phyloP scores from a whole-genome alignment of 2,797 vertebrate genomes.

The Myoxocephalus aenaeus region DNA sequence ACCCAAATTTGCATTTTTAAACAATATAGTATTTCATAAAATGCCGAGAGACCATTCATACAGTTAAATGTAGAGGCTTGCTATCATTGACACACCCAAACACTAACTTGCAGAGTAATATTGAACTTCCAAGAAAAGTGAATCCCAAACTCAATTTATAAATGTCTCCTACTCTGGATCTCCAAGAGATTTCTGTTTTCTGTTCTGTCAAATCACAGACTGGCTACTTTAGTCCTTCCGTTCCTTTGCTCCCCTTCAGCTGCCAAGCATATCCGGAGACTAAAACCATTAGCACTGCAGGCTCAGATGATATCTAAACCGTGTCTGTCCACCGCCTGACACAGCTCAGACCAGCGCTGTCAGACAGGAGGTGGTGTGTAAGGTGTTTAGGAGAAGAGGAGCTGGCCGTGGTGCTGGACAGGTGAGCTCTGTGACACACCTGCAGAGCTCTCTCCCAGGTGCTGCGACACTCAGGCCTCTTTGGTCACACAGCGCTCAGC shows the following conservation, averaged over 20 bases:
- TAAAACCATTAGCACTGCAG: conserved; percentile 7
- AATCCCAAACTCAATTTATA: conserved; percentile 18
- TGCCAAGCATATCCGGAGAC: conserved; percentile 25
- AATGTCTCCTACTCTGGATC: conserved; percentile 15
- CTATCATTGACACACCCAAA: no score
- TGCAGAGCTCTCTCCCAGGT: background rate
- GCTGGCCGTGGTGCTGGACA: conserved; percentile 37
- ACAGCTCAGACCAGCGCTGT: background rate
- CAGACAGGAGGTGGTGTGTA: background rate
- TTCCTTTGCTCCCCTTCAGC: conserved; percentile 11
- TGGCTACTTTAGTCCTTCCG: conserved; percentile 18
- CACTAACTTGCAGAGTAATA: no score
- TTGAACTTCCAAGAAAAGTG: conserved; percentile 1
- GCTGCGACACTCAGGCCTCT: background rate
- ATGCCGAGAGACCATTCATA: no score
- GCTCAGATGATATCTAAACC: conserved; percentile 4
- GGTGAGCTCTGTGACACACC: conserved; percentile 13
- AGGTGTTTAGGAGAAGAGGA: background rate
- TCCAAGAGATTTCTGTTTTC: conserved; percentile 5
- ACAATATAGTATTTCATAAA: background rate
- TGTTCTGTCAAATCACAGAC: conserved; percentile 16
- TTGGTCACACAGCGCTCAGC: background rate
- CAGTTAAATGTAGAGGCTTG: background rate
- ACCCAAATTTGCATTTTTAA: background rate
- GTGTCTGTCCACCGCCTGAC: background rate